These are phyloP conservation scores for Acrocyrtus sp. DNA, from an alignment of 2,888 invertebrate genomes.

Conservation along the genomic window DNA sequence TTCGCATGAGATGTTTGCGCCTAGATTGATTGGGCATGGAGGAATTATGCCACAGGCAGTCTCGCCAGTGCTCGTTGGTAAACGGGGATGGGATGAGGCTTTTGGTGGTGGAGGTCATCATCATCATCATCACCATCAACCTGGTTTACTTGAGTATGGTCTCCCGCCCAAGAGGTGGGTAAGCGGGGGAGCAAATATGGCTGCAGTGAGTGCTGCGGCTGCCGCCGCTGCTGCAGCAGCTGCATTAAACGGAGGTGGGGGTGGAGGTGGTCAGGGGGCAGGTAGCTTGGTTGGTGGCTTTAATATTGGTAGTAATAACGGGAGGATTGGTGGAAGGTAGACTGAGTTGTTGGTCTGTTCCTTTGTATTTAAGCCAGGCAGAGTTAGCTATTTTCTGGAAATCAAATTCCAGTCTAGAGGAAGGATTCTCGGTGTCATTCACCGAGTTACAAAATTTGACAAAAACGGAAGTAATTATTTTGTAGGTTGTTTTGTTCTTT, in stretches of 20 bases:
- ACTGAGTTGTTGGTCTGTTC: too few relatives aligned
- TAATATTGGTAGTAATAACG: slow-evolving; percentile 32
- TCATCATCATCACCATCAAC: too few relatives aligned
- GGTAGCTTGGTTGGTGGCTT: slow-evolving; percentile 37
- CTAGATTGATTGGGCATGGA: too few relatives aligned
- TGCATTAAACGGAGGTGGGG: slow-evolving; percentile 24
- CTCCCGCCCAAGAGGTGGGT: slow-evolving; percentile 21
- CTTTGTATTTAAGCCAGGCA: too few relatives aligned
- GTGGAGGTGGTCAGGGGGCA: slow-evolving; percentile 16
- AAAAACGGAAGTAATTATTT: slow-evolving; percentile 1
- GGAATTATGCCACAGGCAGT: too few relatives aligned
- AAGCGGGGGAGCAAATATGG: slow-evolving; percentile 1
- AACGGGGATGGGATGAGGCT: slow-evolving; percentile 58
- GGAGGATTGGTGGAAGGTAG: too few relatives aligned
- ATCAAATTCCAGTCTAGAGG: too few relatives aligned
- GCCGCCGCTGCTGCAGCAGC: slow-evolving; percentile 29
- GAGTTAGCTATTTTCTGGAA: too few relatives aligned
- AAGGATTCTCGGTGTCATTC: too few relatives aligned
- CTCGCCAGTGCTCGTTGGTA: slow-evolving; percentile 32
- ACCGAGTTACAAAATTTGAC: slow-evolving; percentile 1
- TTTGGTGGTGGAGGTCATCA: slow-evolving; percentile 40
- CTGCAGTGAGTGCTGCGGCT: neutral
- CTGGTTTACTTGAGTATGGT: slow-evolving; percentile 7
- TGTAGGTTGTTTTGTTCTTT: slow-evolving; percentile 31
- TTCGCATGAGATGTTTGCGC: too few relatives aligned